These are phyloP conservation scores for Tanypteryx hageni DNA, from an alignment of 2,888 invertebrate species.

Conservation along the genomic window DNA sequence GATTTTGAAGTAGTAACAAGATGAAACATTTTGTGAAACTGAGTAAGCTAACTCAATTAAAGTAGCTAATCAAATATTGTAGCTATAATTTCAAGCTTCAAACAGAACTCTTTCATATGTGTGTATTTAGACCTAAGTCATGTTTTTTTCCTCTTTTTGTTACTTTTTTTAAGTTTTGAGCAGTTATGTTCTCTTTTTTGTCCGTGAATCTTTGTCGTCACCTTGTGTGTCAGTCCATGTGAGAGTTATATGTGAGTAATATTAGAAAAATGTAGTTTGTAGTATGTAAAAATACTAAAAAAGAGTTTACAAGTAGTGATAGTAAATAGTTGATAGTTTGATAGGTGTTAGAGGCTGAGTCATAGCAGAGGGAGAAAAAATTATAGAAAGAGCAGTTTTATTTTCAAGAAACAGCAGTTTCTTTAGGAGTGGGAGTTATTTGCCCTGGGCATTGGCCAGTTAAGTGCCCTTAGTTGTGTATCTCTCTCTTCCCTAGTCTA, in stretches of 20 bases:
- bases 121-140: slow-evolving; percentile 65
- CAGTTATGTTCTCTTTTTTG: slow-evolving; percentile 58
- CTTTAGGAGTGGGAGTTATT: slow-evolving; percentile 64
- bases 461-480: slow-evolving; percentile 69
- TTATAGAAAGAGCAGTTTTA: slow-evolving; percentile 64
- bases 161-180: slow-evolving; percentile 63
- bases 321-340: slow-evolving; percentile 46
- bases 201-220: slow-evolving; percentile 64
- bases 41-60: slow-evolving; percentile 29
- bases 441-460: slow-evolving; percentile 67
- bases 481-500: slow-evolving; percentile 65
- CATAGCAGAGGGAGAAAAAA: slow-evolving; percentile 66
- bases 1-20: slow-evolving; percentile 35
- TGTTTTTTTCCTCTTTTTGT: slow-evolving; percentile 62
- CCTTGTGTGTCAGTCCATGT: slow-evolving; percentile 65
- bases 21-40: slow-evolving; percentile 37
- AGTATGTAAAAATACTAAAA: slow-evolving; percentile 65
- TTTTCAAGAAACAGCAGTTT: slow-evolving; percentile 65
- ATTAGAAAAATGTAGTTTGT: slow-evolving; percentile 65
- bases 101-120: slow-evolving; percentile 64
- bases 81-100: slow-evolving; percentile 53
- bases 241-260: slow-evolving; percentile 60
- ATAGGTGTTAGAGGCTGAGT: slow-evolving; percentile 68
- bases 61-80: slow-evolving; percentile 25
- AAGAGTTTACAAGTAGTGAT: slow-evolving; percentile 66